Base-by-base conservation (phyloP, 2,113 vertebrate genomes). In the Misgurnus mizolepis region DNA sequence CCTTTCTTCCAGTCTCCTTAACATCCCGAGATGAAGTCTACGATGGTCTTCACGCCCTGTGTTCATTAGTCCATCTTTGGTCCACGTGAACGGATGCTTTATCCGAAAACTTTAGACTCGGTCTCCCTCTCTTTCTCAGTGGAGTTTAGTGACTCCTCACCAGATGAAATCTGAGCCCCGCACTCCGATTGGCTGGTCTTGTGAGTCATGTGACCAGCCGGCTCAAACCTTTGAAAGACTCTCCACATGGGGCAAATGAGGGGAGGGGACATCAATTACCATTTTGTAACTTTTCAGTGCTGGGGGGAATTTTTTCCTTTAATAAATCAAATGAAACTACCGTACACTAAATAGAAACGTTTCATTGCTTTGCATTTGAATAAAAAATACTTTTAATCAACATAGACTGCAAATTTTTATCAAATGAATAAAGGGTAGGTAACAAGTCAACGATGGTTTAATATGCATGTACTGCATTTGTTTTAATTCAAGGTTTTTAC, bases 81-180 rank as follows among this genome's bases (percentile, higher is more conserved):
- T 67, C 67, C 50, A 71, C 53, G 22, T 76, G 53, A 53, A 61
- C 53, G 39, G 27, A 27, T 40, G 14, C n/a, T 14, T 18, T 66
- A 40, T 7, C 8, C 2, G 47, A 53, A 77, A 66, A 66, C 75
- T 66, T 66, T 5, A 77, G 62, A 67, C 43, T 87, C 76, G 85
- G 55, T 62, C 81, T 85, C 43, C 64, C 61, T 81, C 62, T 83
- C 80, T 78, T 66, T 66, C 87, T 86, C 80, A 76, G 75, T 81
- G 82, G 58, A 89, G 88, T 84, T 91, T 88, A 85, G 81, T 78
- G 79, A 79, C 85, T 90, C 82, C 90, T 90, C 84, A 84, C 84
- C 50, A 82, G 82, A 85, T 92, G 93, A 94, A 94, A 93, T 92
- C 90, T 90, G 91, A 94, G 89, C 87, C 78, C 27, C 53, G 86